A percentile compares a stretch with the other conserved stretches of the same genome.
Conservation (phyloP, 2,888 invertebrate species). For the Nysson spinosus region DNA sequence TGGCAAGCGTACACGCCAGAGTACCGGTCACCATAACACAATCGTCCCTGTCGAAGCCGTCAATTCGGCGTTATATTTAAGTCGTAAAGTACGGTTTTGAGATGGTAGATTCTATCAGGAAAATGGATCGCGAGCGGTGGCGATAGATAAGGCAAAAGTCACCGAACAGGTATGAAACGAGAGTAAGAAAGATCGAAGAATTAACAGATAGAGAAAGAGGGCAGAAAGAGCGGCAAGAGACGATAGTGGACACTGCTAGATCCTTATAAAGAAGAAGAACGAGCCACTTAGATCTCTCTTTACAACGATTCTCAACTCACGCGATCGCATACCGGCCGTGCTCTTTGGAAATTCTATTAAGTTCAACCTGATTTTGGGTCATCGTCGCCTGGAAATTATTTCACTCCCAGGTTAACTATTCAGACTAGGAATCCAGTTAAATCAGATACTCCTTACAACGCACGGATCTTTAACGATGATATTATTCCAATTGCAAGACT, state of each 20-base stretch:
- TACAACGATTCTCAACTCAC: conserved; percentile 15
- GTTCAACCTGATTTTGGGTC: not conserved
- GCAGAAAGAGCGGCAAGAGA: conserved; percentile 31
- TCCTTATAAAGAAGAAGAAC: conserved; percentile 55
- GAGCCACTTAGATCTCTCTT: conserved; percentile 42
- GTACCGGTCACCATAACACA: conserved; percentile 5
- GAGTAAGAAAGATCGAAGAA: conserved; percentile 26
- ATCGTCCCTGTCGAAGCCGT: not conserved
- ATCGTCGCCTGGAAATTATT: not conserved
- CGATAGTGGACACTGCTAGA: conserved; percentile 45
- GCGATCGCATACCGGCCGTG: conserved; percentile 5
- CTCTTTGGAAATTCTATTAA: not conserved
- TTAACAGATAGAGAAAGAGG: conserved; percentile 17
- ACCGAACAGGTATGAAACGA: conserved; percentile 32
- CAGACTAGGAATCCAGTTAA: no score
- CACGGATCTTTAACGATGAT: no score
- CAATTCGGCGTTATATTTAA: conserved; percentile 10
- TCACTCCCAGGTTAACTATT: no score
- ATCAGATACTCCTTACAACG: no score
- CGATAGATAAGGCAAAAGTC: conserved; percentile 42
- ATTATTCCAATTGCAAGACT: no score
- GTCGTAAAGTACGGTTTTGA: conserved; percentile 10
- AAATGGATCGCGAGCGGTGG: conserved; percentile 4
- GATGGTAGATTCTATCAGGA: conserved; percentile 10
- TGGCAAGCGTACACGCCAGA: no score